These are phyloP conservation scores for Steinernema scapterisci DNA, from an alignment of 2,888 invertebrate species.

Conservation along the genomic window DNA sequence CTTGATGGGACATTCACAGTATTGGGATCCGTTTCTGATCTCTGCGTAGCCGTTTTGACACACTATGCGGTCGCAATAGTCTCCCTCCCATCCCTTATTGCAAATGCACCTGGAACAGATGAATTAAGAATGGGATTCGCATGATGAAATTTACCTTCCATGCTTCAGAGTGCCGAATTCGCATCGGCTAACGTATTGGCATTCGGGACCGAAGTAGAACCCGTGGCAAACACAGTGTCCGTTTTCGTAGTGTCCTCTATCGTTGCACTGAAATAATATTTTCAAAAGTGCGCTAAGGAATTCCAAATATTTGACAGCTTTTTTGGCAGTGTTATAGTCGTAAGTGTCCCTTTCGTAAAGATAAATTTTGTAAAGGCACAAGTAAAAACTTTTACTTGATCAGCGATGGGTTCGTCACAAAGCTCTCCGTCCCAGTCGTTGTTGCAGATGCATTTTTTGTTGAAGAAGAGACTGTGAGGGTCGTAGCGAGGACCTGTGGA, in stretches of 20 bases:
- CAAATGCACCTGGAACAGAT: slow-evolving; percentile 50
- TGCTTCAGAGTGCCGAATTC: slow-evolving; percentile 52
- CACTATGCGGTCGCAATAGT: slow-evolving; percentile 60
- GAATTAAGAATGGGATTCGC: background rate
- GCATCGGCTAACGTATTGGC: slow-evolving; percentile 61
- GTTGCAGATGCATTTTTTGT: slow-evolving; percentile 54
- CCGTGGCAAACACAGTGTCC: slow-evolving; percentile 59
- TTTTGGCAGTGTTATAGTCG: too few relatives aligned
- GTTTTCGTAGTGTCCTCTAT: slow-evolving; percentile 58
- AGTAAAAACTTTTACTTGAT: slow-evolving; percentile 43
- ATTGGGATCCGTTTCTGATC: slow-evolving; percentile 19
- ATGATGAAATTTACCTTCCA: slow-evolving; percentile 45
- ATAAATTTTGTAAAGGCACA: too few relatives aligned
- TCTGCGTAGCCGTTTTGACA: slow-evolving; percentile 59
- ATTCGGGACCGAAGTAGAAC: slow-evolving; percentile 59
- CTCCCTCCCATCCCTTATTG: slow-evolving; percentile 58
- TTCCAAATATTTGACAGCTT: too few relatives aligned
- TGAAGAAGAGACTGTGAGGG: slow-evolving; percentile 55
- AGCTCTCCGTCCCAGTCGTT: slow-evolving; percentile 58
- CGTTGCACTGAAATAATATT: slow-evolving; percentile 54
- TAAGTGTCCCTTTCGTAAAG: too few relatives aligned
- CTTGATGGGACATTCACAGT: slow-evolving; percentile 57
- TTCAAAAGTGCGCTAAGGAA: too few relatives aligned
- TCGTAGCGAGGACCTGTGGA: slow-evolving; percentile 59
- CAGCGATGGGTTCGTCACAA: slow-evolving; percentile 56